Conservation (phyloP, 30 jellyfish, hydroid and myxozoan species). For the Hydractinia echinata region DNA sequence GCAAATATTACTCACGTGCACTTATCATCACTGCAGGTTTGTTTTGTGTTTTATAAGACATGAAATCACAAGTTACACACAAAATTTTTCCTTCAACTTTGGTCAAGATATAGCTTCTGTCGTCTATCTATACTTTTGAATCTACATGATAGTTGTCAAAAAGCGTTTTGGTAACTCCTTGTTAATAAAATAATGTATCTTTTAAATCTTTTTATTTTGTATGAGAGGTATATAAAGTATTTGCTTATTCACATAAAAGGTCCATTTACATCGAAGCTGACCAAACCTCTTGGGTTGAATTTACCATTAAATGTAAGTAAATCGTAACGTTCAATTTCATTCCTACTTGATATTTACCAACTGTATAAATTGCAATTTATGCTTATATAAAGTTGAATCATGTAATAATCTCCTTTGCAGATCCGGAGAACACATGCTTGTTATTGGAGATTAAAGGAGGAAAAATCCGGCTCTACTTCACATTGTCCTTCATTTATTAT, state of each 20-base stretch:
- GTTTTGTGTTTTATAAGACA: background rate
- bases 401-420: conserved; percentile 14
- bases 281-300: conserved; percentile 33
- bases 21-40: conserved; percentile 65
- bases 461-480: conserved; percentile 17
- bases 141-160: no score
- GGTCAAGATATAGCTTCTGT: no score
- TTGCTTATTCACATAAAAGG: conserved; percentile 76
- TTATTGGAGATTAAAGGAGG: conserved; percentile 58
- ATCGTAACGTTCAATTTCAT: no score
- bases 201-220: no score
- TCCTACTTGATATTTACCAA: no score
- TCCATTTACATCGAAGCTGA: conserved; percentile 58
- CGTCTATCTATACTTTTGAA: no score
- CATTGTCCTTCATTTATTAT: conserved; percentile 55
- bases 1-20: conserved; percentile 18
- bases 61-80: no score
- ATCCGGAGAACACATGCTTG: conserved; percentile 51
- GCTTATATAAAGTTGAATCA: no score
- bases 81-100: no score
- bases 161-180: no score
- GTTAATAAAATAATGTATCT: no score
- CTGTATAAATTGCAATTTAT: background rate
- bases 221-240: no score
- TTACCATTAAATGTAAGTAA: conserved; percentile 60